phyloP scores from a whole-genome alignment of 2,113 vertebrate genomes.

The Lampris megalopsis region DNA sequence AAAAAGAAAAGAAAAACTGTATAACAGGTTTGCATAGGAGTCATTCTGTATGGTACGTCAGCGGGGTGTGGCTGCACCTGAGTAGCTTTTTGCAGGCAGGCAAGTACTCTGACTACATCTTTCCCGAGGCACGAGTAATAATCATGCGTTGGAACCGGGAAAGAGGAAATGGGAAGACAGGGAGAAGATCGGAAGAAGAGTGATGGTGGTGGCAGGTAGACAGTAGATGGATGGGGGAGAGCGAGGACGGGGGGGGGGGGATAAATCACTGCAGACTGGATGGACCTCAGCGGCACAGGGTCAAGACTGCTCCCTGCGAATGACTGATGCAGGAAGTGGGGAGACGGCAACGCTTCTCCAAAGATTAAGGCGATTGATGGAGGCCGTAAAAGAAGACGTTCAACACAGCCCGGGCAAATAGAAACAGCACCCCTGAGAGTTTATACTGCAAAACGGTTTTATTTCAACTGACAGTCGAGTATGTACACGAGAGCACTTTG shows the following conservation, averaged over 20 bases:
- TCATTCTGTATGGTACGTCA: too few species aligned
- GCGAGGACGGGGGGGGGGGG: neutral
- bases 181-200: conserved; percentile 8
- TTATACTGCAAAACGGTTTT: conserved; percentile 78
- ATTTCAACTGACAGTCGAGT: conserved; percentile 74
- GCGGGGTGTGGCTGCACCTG: too few species aligned
- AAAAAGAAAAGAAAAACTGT: too few species aligned
- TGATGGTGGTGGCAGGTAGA: neutral
- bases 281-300: neutral
- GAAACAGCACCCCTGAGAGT: neutral
- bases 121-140: too few species aligned
- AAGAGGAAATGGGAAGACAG: neutral
- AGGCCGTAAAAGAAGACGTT: neutral
- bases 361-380: neutral
- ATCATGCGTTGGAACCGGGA: neutral
- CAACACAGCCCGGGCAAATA: neutral
- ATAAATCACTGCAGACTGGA: neutral
- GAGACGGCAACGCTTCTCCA: neutral
- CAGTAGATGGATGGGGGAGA: neutral
- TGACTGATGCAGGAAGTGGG: neutral
- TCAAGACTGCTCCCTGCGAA: neutral
- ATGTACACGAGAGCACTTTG: conserved; percentile 72
- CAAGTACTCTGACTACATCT: too few species aligned
- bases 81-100: too few species aligned
- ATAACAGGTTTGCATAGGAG: too few species aligned